These are phyloP conservation scores for Dilophus febrilis DNA, from an alignment of 2,888 invertebrate species.

Conservation along the genomic window DNA sequence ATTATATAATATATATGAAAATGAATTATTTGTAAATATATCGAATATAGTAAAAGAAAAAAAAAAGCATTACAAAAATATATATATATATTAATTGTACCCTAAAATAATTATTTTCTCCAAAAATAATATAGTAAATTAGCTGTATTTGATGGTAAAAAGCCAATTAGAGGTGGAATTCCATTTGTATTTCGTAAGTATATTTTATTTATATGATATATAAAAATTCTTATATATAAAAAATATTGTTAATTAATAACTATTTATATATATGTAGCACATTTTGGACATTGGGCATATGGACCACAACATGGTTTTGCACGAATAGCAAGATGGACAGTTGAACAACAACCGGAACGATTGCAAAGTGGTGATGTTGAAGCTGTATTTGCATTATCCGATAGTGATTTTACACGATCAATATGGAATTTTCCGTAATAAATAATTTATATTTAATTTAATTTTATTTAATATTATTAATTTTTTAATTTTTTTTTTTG, in stretches of 20 bases:
- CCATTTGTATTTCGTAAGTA: constrained; percentile 92
- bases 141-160: constrained; percentile 90
- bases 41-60: no score
- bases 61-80: no score
- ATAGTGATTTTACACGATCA: constrained; percentile 78
- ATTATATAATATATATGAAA: no score
- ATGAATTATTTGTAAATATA: no score
- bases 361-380: constrained; percentile 82
- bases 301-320: constrained; percentile 96
- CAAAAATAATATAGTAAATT: constrained; percentile 57
- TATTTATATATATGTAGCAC: constrained; percentile 39
- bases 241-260: neutral
- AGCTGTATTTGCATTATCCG: constrained; percentile 81
- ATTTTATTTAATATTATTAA: neutral
- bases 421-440: constrained; percentile 87
- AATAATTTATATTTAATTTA: constrained; percentile 5
- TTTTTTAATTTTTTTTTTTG: neutral
- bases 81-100: no score
- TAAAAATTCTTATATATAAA: neutral
- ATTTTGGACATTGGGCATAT: constrained; percentile 88
- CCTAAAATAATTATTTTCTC: neutral
- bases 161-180: constrained; percentile 90
- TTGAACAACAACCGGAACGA: constrained; percentile 76
- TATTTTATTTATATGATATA: neutral
- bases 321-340: constrained; percentile 77